A percentile compares a stretch with the other conserved stretches of the same genome.
These are phyloP conservation scores for Ginglymostoma cirratum DNA, from an alignment of 2,113 vertebrate genomes.

Conservation along the genomic window DNA sequence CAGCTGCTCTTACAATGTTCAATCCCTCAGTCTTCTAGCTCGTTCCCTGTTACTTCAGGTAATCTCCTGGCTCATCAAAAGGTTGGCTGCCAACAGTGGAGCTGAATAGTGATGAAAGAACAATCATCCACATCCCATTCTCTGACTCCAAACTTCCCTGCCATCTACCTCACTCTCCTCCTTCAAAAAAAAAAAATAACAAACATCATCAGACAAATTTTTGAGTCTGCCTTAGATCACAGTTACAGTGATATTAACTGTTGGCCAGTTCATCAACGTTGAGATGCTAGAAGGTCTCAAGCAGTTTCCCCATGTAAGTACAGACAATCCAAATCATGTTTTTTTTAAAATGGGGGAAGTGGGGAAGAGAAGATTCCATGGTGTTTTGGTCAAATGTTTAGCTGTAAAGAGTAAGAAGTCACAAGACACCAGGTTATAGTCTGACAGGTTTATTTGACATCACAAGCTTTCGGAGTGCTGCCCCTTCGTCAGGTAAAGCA, in stretches of 20 bases:
- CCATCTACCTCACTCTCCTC: neutral
- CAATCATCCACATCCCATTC: neutral
- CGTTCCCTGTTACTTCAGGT: neutral
- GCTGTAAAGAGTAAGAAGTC: too few relatives aligned
- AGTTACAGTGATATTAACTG: neutral
- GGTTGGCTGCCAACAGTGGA: too few relatives aligned
- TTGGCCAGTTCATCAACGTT: neutral
- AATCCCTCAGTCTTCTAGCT: neutral
- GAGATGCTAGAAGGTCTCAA: neutral
- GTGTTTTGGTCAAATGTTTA: neutral
- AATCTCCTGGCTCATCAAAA: neutral
- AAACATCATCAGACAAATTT: neutral
- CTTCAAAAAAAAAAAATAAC: neutral
- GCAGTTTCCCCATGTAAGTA: neutral
- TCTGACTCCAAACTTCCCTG: neutral
- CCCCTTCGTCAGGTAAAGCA: too few relatives aligned
- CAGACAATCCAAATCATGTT: neutral
- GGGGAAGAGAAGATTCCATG: neutral
- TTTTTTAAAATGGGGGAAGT: neutral
- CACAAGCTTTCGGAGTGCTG: too few relatives aligned
- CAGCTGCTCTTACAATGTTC: neutral
- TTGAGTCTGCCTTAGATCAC: neutral
- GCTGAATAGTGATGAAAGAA: too few relatives aligned
- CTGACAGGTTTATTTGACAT: too few relatives aligned
- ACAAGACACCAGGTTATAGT: too few relatives aligned